Percentiles rank a stretch among this genome's conserved stretches.
These are phyloP conservation scores for Zaprionus gabonicus DNA, from an alignment of 1,140 invertebrate species.

Conservation along the genomic window DNA sequence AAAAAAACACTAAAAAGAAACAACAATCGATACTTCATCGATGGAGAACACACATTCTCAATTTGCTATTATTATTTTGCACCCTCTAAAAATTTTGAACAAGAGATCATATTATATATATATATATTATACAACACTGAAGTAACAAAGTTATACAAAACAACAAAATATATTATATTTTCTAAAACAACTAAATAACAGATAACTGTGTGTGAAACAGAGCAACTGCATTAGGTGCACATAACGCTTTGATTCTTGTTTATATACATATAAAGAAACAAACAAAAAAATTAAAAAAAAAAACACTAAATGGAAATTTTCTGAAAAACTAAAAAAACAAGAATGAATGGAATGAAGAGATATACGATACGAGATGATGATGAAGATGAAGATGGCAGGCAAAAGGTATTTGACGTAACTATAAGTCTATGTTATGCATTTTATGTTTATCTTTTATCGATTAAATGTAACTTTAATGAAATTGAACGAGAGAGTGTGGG, in stretches of 20 bases:
- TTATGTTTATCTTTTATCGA: conserved; percentile 47
- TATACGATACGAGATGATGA: too few species aligned
- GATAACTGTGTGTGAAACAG: conserved; percentile 28
- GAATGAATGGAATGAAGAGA: conserved; percentile 3
- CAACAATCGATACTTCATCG: too few species aligned
- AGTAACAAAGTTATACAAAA: conserved; percentile 23
- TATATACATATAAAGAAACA: conserved; percentile 29
- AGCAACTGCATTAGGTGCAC: conserved; percentile 38
- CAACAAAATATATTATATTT: conserved; percentile 40
- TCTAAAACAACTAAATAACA: conserved; percentile 17
- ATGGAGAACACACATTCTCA: conserved; percentile 3
- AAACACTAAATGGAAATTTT: not conserved
- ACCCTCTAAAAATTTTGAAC: not conserved
- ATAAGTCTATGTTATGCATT: conserved; percentile 55
- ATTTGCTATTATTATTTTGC: conserved; percentile 8
- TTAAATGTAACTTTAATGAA: conserved; percentile 40
- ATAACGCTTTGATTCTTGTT: conserved; percentile 48
- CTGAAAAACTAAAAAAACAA: conserved; percentile 3
- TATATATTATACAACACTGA: conserved; percentile 20
- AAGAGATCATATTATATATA: conserved; percentile 2
- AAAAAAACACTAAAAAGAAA: conserved; percentile 29
- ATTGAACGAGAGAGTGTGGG: not conserved
- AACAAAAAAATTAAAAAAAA: conserved; percentile 23
- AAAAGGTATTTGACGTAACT: conserved; percentile 46
- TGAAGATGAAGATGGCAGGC: conserved; percentile 15